Conservation (phyloP, 2,113 vertebrate genomes). For the Tachysurus fulvidraco region DNA sequence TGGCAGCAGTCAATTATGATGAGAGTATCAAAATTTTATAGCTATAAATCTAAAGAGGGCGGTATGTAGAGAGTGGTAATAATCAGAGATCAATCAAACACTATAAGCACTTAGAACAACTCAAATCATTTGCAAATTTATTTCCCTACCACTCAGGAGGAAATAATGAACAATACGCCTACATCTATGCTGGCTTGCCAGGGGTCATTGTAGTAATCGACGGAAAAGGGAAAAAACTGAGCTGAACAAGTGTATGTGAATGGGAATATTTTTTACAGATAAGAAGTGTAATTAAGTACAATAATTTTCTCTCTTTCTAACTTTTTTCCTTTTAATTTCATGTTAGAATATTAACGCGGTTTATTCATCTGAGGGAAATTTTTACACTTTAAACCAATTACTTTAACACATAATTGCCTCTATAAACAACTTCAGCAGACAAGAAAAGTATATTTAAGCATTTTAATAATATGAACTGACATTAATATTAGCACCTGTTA, state of each 20-base stretch:
- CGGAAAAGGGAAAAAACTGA: not conserved
- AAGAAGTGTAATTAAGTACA: not conserved
- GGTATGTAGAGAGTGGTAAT: not conserved
- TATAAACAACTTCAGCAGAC: not conserved
- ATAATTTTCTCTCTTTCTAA: not conserved
- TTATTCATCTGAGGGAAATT: not conserved
- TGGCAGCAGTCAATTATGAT: conserved; percentile 12
- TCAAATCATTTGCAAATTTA: not conserved
- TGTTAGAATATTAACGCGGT: not conserved
- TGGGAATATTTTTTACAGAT: not conserved
- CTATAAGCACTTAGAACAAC: not conserved
- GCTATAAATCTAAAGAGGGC: conserved; percentile 11
- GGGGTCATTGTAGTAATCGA: not conserved
- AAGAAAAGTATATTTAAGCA: not conserved
- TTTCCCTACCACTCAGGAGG: not conserved
- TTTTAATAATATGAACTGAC: not conserved
- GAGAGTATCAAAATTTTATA: too few relatives aligned
- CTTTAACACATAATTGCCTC: not conserved
- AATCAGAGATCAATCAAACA: not conserved
- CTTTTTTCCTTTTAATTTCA: not conserved
- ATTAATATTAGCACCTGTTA: not conserved
- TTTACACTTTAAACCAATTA: not conserved
- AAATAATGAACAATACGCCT: conserved; percentile 4
- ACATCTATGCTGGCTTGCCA: not conserved
- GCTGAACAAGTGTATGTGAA: not conserved